Percentiles rank a stretch among this genome's conserved stretches.
Conservation (phyloP, 2,888 invertebrate species). For the Drosophila robusta region DNA sequence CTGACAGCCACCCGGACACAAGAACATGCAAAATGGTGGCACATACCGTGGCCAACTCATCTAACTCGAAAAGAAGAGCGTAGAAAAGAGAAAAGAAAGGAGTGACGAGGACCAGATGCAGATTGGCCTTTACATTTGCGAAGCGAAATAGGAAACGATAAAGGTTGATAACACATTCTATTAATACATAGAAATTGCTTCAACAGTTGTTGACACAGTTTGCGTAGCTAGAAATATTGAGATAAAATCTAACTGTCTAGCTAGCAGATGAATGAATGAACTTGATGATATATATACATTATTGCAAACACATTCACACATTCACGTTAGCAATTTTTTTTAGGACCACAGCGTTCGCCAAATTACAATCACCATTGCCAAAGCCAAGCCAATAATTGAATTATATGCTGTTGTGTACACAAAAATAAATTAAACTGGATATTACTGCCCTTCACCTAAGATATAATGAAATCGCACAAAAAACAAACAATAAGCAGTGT, state of each 20-base stretch:
- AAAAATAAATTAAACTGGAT: not conserved
- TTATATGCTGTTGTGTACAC: not conserved
- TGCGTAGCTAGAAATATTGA: no score
- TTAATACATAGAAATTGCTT: not conserved
- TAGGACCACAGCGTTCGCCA: not conserved
- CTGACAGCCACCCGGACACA: slow-evolving; percentile 35
- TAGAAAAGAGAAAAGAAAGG: slow-evolving; percentile 18
- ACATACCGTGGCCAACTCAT: slow-evolving; percentile 7
- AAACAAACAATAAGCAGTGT: not conserved
- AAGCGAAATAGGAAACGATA: slow-evolving; percentile 26
- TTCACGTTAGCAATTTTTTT: not conserved
- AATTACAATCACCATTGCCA: not conserved
- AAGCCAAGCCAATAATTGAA: not conserved
- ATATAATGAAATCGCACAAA: not conserved
- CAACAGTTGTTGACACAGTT: not conserved
- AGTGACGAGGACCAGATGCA: slow-evolving; percentile 29
- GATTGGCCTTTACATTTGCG: slow-evolving; percentile 64
- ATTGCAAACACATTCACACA: no score
- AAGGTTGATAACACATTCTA: slow-evolving; percentile 48
- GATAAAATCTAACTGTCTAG: no score
- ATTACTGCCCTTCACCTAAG: not conserved
- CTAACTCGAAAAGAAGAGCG: slow-evolving; percentile 2
- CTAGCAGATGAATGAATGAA: no score
- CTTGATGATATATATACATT: no score
- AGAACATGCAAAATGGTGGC: slow-evolving; percentile 17